phyloP scores from a whole-genome alignment of 2,113 vertebrate genomes.

The Speoplatyrhinus poulsoni region DNA sequence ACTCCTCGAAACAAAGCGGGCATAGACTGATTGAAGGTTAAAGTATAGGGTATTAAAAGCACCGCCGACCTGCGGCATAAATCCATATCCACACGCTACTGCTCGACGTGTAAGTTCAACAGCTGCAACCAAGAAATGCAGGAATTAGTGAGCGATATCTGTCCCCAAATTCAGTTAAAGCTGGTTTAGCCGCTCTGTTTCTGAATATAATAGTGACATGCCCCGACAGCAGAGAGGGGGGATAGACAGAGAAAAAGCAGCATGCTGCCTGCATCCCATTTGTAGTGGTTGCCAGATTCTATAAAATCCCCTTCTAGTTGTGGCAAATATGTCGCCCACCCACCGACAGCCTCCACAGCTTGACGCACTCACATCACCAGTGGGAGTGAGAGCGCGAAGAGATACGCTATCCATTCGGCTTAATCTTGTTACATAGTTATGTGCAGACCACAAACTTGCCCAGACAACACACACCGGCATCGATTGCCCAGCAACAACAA shows the following conservation, averaged over 20 bases:
- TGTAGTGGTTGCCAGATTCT: slow-evolving; percentile 69
- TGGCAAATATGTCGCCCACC: slow-evolving; percentile 67
- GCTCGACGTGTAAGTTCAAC: slow-evolving; percentile 29
- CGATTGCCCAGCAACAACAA: slow-evolving; percentile 33
- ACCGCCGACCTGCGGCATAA: slow-evolving; percentile 17
- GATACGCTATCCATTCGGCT: slow-evolving; percentile 58
- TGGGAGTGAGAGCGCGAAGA: slow-evolving; percentile 62
- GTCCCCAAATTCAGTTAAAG: slow-evolving; percentile 45
- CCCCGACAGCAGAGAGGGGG: slow-evolving; percentile 51
- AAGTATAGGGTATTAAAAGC: slow-evolving; percentile 11
- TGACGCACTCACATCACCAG: slow-evolving; percentile 60
- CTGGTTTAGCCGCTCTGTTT: slow-evolving; percentile 53
- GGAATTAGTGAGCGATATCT: slow-evolving; percentile 5
- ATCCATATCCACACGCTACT: slow-evolving; percentile 19
- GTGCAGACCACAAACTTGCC: slow-evolving; percentile 49
- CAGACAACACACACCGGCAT: slow-evolving; percentile 46
- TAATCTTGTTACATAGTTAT: slow-evolving; percentile 67
- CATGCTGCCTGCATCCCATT: slow-evolving; percentile 61
- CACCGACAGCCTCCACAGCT: slow-evolving; percentile 66
- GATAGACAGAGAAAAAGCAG: slow-evolving; percentile 54
- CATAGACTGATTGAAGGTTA: not conserved
- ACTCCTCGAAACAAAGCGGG: slow-evolving; percentile 3
- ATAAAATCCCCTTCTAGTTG: slow-evolving; percentile 69
- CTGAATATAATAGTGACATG: slow-evolving; percentile 62
- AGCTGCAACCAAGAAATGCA: slow-evolving; percentile 11